These are phyloP conservation scores for Machaerirhynchus nigripectus DNA, from an alignment of 2,113 vertebrate species.

Conservation along the genomic window DNA sequence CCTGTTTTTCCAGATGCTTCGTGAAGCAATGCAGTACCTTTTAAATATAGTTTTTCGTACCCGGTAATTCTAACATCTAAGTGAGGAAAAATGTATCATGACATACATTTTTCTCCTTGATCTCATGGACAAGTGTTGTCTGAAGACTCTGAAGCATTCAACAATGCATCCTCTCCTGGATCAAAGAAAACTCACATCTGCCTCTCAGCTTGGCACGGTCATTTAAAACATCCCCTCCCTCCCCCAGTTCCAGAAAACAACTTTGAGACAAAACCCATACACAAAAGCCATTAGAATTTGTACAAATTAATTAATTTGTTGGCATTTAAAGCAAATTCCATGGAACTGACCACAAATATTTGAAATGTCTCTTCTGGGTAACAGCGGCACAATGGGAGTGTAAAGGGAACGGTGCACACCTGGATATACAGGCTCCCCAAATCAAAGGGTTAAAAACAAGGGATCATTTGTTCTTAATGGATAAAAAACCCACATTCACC, in stretches of 20 bases:
- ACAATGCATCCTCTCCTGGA: conserved; percentile 30
- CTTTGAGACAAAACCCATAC: neutral
- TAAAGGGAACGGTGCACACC: conserved; percentile 25
- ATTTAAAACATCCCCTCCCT: conserved; percentile 31
- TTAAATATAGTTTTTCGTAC: conserved; percentile 61
- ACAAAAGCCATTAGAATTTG: neutral
- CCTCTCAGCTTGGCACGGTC: conserved; percentile 30
- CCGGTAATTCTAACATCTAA: conserved; percentile 58
- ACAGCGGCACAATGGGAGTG: conserved; percentile 11
- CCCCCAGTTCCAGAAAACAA: neutral
- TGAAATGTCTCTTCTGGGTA: conserved; percentile 34
- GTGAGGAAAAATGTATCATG: conserved; percentile 46
- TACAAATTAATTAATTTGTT: conserved; percentile 36
- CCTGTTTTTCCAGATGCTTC: conserved; percentile 52
- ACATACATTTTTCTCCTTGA: conserved; percentile 39
- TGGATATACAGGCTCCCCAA: conserved; percentile 44
- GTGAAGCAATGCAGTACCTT: conserved; percentile 29
- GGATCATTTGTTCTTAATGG: conserved; percentile 35
- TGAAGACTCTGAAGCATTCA: conserved; percentile 44
- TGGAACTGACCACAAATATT: conserved; percentile 23
- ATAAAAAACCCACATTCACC: neutral
- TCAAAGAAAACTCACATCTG: conserved; percentile 61
- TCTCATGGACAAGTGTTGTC: conserved; percentile 18
- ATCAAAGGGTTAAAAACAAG: conserved; percentile 66
- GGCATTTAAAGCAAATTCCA: conserved; percentile 30